Evolutionary conservation across 2,888 invertebrate genomes (phyloP).

Genomic region (Caenorhabditis sp.): DNA sequence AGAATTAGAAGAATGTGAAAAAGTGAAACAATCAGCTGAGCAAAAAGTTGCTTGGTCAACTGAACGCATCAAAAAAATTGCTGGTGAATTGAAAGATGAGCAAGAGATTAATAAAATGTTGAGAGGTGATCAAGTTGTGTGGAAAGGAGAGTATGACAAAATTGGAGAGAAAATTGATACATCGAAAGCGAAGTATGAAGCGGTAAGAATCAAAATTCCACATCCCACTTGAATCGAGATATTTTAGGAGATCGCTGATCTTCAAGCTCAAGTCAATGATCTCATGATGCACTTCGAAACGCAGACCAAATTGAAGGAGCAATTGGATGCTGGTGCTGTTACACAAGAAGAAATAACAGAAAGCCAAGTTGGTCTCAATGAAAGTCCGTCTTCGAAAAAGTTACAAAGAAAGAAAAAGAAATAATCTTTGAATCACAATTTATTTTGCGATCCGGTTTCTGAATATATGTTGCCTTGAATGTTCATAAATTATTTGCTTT

Average conservation of each 20-base stretch:
- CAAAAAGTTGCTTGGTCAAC: conserved; percentile 78
- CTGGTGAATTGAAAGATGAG: conserved; percentile 61
- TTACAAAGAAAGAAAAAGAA: conserved; percentile 20
- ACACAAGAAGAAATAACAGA: conserved; percentile 36
- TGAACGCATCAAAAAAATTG: conserved; percentile 78
- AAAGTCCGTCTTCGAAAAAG: conserved; percentile 13
- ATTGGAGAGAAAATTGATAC: conserved; percentile 72
- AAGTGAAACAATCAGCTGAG: conserved; percentile 75
- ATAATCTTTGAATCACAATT: neutral
- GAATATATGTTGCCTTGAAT: neutral
- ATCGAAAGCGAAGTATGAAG: conserved; percentile 59
- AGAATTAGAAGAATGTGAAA: conserved; percentile 39
- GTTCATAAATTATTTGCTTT: neutral
- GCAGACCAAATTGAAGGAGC: conserved; percentile 75
- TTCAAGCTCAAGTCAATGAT: conserved; percentile 91
- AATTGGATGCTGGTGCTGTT: conserved; percentile 32
- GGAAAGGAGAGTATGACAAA: conserved; percentile 76
- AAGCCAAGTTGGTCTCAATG: conserved; percentile 26
- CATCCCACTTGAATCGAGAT: neutral
- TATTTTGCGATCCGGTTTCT: neutral
- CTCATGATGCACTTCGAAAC: conserved; percentile 96
- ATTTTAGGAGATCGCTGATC: conserved; percentile 79
- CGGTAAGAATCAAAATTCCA: conserved; percentile 6
- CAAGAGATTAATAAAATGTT: conserved; percentile 79
- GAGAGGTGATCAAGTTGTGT: conserved; percentile 80